Base-by-base conservation (phyloP, 2,888 invertebrate species). In the Tryphoninae sp. region DNA sequence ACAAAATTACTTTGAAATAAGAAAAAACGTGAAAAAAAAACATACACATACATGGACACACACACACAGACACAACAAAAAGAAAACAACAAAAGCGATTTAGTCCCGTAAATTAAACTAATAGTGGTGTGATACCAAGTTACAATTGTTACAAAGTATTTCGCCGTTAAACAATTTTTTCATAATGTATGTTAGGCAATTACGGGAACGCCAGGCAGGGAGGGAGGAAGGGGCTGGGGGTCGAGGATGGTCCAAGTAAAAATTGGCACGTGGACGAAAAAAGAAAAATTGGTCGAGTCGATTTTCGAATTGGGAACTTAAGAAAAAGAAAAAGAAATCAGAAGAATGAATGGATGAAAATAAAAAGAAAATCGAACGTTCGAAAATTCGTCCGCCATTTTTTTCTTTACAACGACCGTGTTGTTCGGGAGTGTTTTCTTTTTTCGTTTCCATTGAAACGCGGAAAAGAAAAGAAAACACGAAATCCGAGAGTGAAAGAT, bases 101-200 rank as follows among this genome's bases (percentile, higher is more conserved):
- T 79, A 82, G 82, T 73, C 68, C 76, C 80, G 71, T 82, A 73
- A 80, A 80, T 33, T 82, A 83, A 51, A 79, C 23, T 68, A 80
- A 75, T 84, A 80, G 80, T 78, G 80, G 75, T 75, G 82, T 80
- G 78, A 82, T 82, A 68, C 80, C 75, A 80, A 82, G 81, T 80
- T 84, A 80, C 82, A 84, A 82, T 82, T 80, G 80, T 82, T 80
- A 82, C 78, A 78, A 82, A 82, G 74, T 82, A 78, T 82, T 84
- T 82, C 82, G 77, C 80, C 82, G 80, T 83, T 83, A 76, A 80
- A 53, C 59, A 23, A 80, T 76, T 84, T 83, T 84, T 82, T 78
- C 80, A 82, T 82, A 82, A 82, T 82, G 77, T 82, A 80, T 82
- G 82, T 82, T 82, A 80, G 82, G 77, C 42, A 79, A 74, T 79